phyloP scores from a whole-genome alignment of 1,140 invertebrate species.

The Euschistus heros region DNA sequence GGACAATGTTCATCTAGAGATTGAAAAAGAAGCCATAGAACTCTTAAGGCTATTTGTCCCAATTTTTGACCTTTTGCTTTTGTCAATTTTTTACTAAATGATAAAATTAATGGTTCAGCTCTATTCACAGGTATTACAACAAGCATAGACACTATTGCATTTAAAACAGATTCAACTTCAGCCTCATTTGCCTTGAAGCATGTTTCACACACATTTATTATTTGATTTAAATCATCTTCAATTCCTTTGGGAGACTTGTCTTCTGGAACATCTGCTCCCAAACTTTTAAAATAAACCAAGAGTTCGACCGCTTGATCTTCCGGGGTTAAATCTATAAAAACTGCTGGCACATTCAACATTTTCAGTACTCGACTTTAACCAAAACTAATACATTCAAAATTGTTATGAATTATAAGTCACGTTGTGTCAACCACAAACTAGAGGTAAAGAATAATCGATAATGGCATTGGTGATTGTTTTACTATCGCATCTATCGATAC shows the following conservation, averaged over 20 bases:
- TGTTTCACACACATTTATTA: conserved; percentile 84
- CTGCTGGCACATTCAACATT: conserved; percentile 19
- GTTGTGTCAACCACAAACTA: too few species aligned
- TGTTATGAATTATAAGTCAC: too few species aligned
- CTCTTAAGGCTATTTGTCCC: conserved; percentile 68
- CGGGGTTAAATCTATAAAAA: conserved; percentile 20
- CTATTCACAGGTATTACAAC: conserved; percentile 75
- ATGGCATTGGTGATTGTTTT: too few species aligned
- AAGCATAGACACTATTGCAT: conserved; percentile 88
- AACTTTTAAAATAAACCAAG: conserved; percentile 74
- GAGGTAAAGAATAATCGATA: too few species aligned
- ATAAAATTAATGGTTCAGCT: conserved; percentile 79
- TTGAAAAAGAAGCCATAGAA: conserved; percentile 83
- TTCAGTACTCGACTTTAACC: background rate
- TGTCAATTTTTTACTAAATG: conserved; percentile 88
- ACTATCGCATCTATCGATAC: too few species aligned
- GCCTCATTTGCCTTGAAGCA: conserved; percentile 74
- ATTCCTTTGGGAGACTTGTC: conserved; percentile 81
- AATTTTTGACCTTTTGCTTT: conserved; percentile 78
- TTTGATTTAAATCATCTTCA: conserved; percentile 87
- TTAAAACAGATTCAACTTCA: conserved; percentile 71
- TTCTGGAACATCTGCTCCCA: conserved; percentile 84
- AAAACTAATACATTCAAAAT: too few species aligned
- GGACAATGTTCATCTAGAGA: conserved; percentile 73
- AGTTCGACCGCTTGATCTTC: conserved; percentile 68